Percentiles rank a stretch among this genome's conserved stretches.
These are phyloP conservation scores for Ispidina picta DNA, from an alignment of 2,797 vertebrate genomes.

Conservation along the genomic window DNA sequence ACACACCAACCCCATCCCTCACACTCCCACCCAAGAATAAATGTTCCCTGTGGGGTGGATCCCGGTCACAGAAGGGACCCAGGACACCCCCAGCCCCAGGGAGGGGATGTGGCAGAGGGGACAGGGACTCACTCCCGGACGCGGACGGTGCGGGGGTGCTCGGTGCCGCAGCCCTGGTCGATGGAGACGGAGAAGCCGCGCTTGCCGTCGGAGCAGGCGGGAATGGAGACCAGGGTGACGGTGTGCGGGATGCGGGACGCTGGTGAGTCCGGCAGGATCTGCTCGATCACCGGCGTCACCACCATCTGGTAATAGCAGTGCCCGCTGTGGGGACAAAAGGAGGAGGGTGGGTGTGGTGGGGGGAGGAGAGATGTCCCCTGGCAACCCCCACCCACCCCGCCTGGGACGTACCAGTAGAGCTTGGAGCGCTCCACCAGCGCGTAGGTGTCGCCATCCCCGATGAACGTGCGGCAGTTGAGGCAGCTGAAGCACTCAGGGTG, in stretches of 20 bases:
- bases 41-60: background rate
- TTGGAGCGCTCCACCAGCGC: conserved; percentile 96
- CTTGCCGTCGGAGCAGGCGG: conserved; percentile 87
- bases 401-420: conserved; percentile 90
- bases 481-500: conserved; percentile 98
- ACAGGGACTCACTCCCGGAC: conserved; percentile 89
- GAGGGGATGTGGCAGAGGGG: background rate
- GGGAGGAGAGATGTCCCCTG: background rate
- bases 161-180: conserved; percentile 84
- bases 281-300: conserved; percentile 88
- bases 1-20: background rate
- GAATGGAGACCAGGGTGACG: conserved; percentile 95
- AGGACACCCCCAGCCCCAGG: accelerated
- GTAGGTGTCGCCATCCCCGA: conserved; percentile 97
- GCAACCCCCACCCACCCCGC: too few species aligned
- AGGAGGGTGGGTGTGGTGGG: background rate
- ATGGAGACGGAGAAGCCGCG: conserved; percentile 93
- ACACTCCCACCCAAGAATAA: background rate
- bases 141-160: conserved; percentile 87
- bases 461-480: conserved; percentile 89
- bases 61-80: accelerated
- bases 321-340: conserved; percentile 75
- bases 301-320: conserved; percentile 96
- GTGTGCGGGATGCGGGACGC: conserved; percentile 93
- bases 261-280: conserved; percentile 87